Conservation (phyloP, 2,113 vertebrate genomes). For the Oryzias woworae region DNA sequence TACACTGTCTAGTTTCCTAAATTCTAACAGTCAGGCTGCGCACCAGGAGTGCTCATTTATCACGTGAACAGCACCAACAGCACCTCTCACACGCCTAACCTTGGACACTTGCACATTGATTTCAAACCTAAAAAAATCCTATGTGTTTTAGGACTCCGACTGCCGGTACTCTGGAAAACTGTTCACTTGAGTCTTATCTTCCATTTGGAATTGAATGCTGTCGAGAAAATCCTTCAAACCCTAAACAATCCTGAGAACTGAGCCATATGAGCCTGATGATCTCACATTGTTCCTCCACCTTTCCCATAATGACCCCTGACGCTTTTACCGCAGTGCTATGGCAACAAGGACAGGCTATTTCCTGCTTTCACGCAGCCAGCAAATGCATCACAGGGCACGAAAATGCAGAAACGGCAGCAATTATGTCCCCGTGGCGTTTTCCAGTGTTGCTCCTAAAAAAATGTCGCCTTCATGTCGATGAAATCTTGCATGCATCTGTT, state of each 20-base stretch:
- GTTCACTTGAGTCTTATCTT: no score
- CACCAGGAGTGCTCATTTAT: no score
- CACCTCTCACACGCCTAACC: no score
- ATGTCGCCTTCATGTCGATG: background rate
- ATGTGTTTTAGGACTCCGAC: no score
- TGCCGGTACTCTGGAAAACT: no score
- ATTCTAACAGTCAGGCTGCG: no score
- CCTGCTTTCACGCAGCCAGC: constrained; percentile 10
- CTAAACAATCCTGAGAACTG: background rate
- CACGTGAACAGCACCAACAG: no score
- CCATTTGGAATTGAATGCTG: no score
- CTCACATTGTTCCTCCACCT: background rate
- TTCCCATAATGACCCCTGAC: constrained; percentile 24
- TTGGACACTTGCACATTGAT: no score
- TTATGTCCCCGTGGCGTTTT: constrained; percentile 4
- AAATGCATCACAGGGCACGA: constrained; percentile 21
- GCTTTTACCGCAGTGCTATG: constrained; percentile 36
- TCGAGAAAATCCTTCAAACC: no score
- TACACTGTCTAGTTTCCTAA: no score
- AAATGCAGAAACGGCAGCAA: constrained; percentile 14
- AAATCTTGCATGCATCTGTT: background rate
- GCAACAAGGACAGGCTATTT: constrained; percentile 51
- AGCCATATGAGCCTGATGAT: constrained; percentile 5
- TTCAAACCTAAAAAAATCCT: no score
- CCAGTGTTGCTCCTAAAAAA: constrained; percentile 1